A percentile compares a stretch with the other conserved stretches of the same genome.
Evolutionary conservation across 2,797 vertebrate species (phyloP).

Genomic region (Esox lucius): DNA sequence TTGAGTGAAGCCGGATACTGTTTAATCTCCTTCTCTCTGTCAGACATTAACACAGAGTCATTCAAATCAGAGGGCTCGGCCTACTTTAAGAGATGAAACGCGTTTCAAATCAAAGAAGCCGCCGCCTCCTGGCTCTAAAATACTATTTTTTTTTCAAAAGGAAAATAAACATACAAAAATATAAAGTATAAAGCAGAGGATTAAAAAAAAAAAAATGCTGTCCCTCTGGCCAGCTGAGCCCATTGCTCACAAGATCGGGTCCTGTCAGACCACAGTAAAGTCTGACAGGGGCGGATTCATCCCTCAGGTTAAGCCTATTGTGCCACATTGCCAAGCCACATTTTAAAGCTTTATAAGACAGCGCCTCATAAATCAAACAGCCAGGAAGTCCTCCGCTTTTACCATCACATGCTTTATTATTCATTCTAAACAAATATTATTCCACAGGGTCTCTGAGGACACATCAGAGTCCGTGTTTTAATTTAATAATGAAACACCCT

Average conservation of each 20-base stretch:
- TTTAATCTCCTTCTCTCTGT: slow-evolving; percentile 30
- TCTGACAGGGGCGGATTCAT: slow-evolving; percentile 65
- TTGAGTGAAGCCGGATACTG: slow-evolving; percentile 44
- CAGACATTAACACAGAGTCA: slow-evolving; percentile 44
- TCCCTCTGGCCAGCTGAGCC: slow-evolving; percentile 47
- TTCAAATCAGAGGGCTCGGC: slow-evolving; percentile 45
- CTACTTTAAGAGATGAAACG: slow-evolving; percentile 59
- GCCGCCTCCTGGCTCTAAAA: slow-evolving; percentile 28
- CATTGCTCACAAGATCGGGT: slow-evolving; percentile 62
- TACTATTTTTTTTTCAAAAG: slow-evolving; percentile 34
- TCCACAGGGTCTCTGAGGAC: slow-evolving; percentile 65
- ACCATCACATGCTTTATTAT: slow-evolving; percentile 67
- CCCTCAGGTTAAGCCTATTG: slow-evolving; percentile 64
- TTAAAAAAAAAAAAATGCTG: slow-evolving; percentile 52
- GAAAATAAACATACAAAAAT: slow-evolving; percentile 51
- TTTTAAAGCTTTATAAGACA: slow-evolving; percentile 72
- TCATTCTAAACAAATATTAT: slow-evolving; percentile 76
- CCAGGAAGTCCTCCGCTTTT: slow-evolving; percentile 42
- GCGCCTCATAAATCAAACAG: slow-evolving; percentile 65
- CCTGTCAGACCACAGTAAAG: slow-evolving; percentile 48
- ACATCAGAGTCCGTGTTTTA: slow-evolving; percentile 55
- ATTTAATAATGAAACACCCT: slow-evolving; percentile 65
- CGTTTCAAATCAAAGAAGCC: slow-evolving; percentile 57
- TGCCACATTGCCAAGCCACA: slow-evolving; percentile 66
- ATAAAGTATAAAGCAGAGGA: slow-evolving; percentile 27